Evolutionary conservation across 2,888 invertebrate species (phyloP).

Genomic region (Sinelater perroti): DNA sequence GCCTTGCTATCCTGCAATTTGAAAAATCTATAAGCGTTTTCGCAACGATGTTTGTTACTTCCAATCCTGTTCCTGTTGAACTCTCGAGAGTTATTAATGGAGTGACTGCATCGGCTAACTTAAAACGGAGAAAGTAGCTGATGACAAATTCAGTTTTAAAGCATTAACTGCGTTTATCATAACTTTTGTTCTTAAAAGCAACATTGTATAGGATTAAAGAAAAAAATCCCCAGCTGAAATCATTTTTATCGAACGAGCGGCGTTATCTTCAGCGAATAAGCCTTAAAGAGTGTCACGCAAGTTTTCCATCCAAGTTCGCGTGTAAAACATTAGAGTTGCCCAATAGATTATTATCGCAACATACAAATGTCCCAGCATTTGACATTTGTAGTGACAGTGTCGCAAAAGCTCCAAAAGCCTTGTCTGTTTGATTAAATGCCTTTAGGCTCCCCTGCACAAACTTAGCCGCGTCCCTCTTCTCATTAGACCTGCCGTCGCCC

Average conservation of each 20-base stretch:
- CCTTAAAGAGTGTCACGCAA: slow-evolving; percentile 18
- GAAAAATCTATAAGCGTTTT: not conserved
- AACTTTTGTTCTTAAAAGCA: too few relatives aligned
- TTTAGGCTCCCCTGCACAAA: slow-evolving; percentile 39
- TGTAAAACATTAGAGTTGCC: slow-evolving; percentile 29
- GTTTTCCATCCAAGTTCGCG: slow-evolving; percentile 23
- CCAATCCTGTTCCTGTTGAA: too few relatives aligned
- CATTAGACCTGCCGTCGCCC: slow-evolving; percentile 37
- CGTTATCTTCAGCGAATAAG: slow-evolving; percentile 9
- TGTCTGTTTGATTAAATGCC: slow-evolving; percentile 53
- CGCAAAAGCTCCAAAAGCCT: slow-evolving; percentile 41
- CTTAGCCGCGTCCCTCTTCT: slow-evolving; percentile 36
- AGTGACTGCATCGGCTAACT: too few relatives aligned
- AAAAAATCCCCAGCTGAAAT: too few relatives aligned
- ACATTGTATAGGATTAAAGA: too few relatives aligned
- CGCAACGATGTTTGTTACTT: not conserved
- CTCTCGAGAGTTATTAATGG: too few relatives aligned
- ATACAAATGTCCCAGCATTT: slow-evolving; percentile 52
- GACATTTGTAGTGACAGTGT: slow-evolving; percentile 48
- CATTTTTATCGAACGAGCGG: too few relatives aligned
- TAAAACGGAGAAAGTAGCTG: too few relatives aligned
- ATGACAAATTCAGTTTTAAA: too few relatives aligned
- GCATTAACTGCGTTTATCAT: too few relatives aligned
- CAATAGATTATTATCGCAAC: slow-evolving; percentile 50
- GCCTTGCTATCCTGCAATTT: not conserved